Base-by-base conservation (phyloP, 1,140 invertebrate species). In the Drosophila saltans region DNA sequence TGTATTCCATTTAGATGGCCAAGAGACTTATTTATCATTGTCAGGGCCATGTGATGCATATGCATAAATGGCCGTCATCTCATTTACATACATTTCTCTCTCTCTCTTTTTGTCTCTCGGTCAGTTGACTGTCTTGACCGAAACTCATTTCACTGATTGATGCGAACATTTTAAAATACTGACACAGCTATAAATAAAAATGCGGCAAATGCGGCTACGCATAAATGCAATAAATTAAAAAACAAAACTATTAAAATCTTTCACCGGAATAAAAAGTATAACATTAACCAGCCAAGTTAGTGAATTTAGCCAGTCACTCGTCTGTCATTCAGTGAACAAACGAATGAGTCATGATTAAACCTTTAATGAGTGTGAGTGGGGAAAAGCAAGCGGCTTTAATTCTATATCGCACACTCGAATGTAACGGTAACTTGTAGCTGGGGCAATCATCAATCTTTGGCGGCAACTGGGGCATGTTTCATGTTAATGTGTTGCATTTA, bases 81-180 rank as follows among this genome's bases (percentile, higher is more conserved):
- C 45, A 52, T 52, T 72, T 48, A 40, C 41, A 48, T 65, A 43
- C 21, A 36, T 40, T 58, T 48, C 61, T 88, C 83, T 83, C 45
- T 65, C 57, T 67, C 56, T 58, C 40, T 63, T 36, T 65, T 33
- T 10, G 63, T 52, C 57, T 39, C 36, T 2, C 6, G 16, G 21
- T 48, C 45, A 21, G 61, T 68, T 59, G 63, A 72, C 68, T 75
- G 45, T 48, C 45, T 48, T 48, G 16, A 10, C 45, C 69, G 77
- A 86, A 88, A 73, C 85, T 90, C 84, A 89, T 89, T 89, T 89
- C 71, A 69, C 85, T 89, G 84, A 89, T 89, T 84, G 84, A 89
- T 89, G 84, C 43, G 67, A 75, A 79, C 74, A 81, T 89, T 90
- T 89, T 81, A 72, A 81, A 75, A 73, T 71, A 64, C 75, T 81